Evolutionary conservation across 2,888 invertebrate genomes (phyloP).

Genomic region (Antheraea yamamai): DNA sequence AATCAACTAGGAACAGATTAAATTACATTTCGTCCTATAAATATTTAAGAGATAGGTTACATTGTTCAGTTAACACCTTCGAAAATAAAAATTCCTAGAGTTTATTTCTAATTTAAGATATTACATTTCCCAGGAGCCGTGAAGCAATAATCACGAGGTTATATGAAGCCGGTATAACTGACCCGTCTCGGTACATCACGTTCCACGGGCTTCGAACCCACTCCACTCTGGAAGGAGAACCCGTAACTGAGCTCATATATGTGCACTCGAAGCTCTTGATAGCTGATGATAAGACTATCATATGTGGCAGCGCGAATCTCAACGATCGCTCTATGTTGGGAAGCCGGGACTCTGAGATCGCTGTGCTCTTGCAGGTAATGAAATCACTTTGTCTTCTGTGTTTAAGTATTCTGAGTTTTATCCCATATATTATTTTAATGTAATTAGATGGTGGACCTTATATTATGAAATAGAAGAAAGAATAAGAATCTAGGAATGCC

Average conservation of each 20-base stretch:
- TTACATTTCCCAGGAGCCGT: slow-evolving; percentile 84
- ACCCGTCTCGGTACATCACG: slow-evolving; percentile 93
- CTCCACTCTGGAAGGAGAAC: slow-evolving; percentile 88
- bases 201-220: slow-evolving; percentile 95
- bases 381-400: background rate
- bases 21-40: too few species aligned
- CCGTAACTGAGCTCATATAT: slow-evolving; percentile 96
- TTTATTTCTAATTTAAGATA: background rate
- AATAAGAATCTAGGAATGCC: too few species aligned
- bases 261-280: slow-evolving; percentile 98
- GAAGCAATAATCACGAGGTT: slow-evolving; percentile 91
- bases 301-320: slow-evolving; percentile 99
- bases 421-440: too few species aligned
- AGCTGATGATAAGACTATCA: slow-evolving; percentile 94
- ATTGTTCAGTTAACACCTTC: too few species aligned
- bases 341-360: slow-evolving; percentile 96
- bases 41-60: too few species aligned
- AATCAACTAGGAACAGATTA: too few species aligned
- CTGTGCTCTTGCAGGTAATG: slow-evolving; percentile 90
- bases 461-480: too few species aligned
- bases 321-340: slow-evolving; percentile 98
- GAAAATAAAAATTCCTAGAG: too few species aligned
- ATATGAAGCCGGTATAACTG: slow-evolving; percentile 88
- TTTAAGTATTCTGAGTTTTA: background rate
- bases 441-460: too few species aligned